Evolutionary conservation across 2,113 vertebrate species (phyloP).

Genomic region (Regulus satrapa): DNA sequence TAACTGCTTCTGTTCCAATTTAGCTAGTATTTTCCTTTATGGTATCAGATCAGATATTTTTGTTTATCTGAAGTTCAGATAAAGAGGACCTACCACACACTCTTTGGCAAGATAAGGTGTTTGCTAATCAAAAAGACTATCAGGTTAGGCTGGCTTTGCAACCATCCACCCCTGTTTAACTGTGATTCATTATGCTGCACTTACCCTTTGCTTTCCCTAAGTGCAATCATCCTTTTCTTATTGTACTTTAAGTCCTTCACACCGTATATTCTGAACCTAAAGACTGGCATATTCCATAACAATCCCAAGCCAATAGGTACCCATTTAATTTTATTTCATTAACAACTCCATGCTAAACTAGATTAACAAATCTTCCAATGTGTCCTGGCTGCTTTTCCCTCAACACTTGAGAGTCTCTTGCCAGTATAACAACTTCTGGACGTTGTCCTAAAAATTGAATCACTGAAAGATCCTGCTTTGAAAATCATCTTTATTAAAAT

Average conservation of each 20-base stretch:
- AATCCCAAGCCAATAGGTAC: neutral
- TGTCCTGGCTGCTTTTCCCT: neutral
- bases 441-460: neutral
- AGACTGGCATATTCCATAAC: neutral
- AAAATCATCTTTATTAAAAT: neutral
- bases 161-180: neutral
- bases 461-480: neutral
- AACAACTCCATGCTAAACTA: neutral
- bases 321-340: neutral
- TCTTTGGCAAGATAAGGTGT: neutral
- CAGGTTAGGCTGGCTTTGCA: neutral
- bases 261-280: neutral
- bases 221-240: neutral
- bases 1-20: neutral
- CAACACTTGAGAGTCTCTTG: neutral
- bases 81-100: neutral
- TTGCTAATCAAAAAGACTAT: neutral
- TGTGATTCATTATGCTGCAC: neutral
- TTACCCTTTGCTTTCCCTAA: neutral
- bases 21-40: neutral
- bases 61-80: neutral
- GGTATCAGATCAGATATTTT: neutral
- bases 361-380: neutral
- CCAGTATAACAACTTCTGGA: neutral
- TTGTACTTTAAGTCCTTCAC: neutral